phyloP scores from a whole-genome alignment of 2,113 vertebrate genomes.

The Corythornis madagascariensis region DNA sequence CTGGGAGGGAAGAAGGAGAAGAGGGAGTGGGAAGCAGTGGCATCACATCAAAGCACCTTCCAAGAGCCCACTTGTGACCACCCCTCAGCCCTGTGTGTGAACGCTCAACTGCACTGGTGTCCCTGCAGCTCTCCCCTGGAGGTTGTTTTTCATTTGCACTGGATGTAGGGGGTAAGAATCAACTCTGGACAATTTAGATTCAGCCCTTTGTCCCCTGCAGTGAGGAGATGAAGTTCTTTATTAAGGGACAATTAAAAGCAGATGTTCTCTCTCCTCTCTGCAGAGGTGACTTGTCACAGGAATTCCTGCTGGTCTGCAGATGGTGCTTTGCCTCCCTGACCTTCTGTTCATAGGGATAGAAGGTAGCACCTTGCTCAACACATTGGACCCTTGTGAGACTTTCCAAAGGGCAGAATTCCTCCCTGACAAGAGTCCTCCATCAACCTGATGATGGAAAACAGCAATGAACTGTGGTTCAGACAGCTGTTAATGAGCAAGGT shows the following conservation, averaged over 20 bases:
- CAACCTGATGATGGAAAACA: background rate
- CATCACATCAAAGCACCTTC: background rate
- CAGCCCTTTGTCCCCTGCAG: background rate
- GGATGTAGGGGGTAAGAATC: background rate
- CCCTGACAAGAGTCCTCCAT: background rate
- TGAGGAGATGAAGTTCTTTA: background rate
- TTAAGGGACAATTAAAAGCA: background rate
- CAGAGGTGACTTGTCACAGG: background rate
- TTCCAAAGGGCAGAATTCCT: background rate
- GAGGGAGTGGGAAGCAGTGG: background rate
- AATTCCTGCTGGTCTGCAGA: background rate
- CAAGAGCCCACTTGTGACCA: background rate
- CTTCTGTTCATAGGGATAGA: background rate
- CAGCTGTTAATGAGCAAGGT: background rate
- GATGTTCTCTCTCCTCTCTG: background rate
- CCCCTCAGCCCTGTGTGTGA: background rate
- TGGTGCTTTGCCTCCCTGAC: background rate
- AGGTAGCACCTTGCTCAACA: background rate
- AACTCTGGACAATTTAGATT: background rate
- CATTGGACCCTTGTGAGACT: background rate
- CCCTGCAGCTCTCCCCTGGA: background rate
- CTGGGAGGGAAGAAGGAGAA: conserved; percentile 55
- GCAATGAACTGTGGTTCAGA: background rate
- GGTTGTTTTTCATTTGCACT: background rate
- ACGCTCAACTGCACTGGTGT: background rate